Percentiles rank a stretch among this genome's conserved stretches.
Conservation (phyloP, 2,797 vertebrate species). For the Diplodus puntazzo region DNA sequence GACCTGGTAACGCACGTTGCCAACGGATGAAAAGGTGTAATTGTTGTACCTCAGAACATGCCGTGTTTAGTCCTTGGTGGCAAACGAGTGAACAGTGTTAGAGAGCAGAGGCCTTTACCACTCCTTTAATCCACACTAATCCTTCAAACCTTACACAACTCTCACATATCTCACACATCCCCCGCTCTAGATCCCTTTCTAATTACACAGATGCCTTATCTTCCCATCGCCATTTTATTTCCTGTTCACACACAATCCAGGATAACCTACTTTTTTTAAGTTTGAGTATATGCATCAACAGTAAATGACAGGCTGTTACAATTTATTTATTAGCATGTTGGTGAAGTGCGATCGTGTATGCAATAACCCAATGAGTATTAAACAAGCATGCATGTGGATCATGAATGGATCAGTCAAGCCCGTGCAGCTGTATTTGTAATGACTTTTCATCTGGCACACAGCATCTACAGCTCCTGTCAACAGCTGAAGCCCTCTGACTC, state of each 20-base stretch:
- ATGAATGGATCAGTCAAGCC: constrained; percentile 42
- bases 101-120: constrained; percentile 48
- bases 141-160: constrained; percentile 48
- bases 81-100: constrained; percentile 47
- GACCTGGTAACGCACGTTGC: constrained; percentile 25
- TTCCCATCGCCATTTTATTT: constrained; percentile 24
- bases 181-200: constrained; percentile 27
- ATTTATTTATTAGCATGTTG: constrained; percentile 54
- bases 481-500: not conserved
- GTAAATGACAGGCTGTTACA: constrained; percentile 19
- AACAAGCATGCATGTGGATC: constrained; percentile 56
- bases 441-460: constrained; percentile 15
- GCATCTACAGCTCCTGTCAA: not conserved
- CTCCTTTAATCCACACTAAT: constrained; percentile 71
- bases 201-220: constrained; percentile 50
- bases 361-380: constrained; percentile 55
- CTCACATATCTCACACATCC: constrained; percentile 32
- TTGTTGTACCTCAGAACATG: constrained; percentile 34
- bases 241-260: constrained; percentile 14
- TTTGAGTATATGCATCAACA: not conserved
- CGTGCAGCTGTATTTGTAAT: not conserved
- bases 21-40: constrained; percentile 37
- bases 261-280: not conserved
- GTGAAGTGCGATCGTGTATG: constrained; percentile 27
- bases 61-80: constrained; percentile 46